Evolutionary conservation across 2,113 vertebrate species (phyloP).

Genomic region (Neogale vison): DNA sequence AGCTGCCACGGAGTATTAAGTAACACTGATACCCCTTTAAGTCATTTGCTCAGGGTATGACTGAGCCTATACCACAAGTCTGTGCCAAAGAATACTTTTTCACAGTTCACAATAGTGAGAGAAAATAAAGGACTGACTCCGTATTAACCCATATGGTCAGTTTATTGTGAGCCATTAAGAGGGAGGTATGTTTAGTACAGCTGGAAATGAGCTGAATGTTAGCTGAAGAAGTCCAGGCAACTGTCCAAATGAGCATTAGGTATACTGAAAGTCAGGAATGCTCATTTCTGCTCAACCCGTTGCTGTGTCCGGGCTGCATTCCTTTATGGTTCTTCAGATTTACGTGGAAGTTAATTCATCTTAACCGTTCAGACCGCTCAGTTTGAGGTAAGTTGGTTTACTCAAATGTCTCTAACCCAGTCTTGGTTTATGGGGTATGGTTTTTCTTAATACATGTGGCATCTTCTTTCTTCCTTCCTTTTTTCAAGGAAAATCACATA

Average conservation of each 20-base stretch:
- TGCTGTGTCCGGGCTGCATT: constrained; percentile 66
- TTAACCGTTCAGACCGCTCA: constrained; percentile 51
- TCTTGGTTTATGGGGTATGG: constrained; percentile 56
- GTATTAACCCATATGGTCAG: constrained; percentile 61
- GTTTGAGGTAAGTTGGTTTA: constrained; percentile 51
- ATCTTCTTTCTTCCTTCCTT: background rate
- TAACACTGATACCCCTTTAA: background rate
- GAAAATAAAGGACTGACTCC: constrained; percentile 25
- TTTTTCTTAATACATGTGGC: background rate
- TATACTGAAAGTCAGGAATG: constrained; percentile 30
- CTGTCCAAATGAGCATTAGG: constrained; percentile 71
- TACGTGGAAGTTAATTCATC: constrained; percentile 72
- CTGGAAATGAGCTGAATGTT: constrained; percentile 69
- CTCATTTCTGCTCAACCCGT: constrained; percentile 69
- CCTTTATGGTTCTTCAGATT: constrained; percentile 70
- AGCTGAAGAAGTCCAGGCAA: constrained; percentile 73
- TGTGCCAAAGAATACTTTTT: constrained; percentile 23
- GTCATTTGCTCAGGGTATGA: background rate
- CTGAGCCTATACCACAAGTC: background rate
- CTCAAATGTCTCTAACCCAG: constrained; percentile 61
- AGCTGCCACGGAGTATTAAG: background rate
- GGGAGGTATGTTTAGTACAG: constrained; percentile 61
- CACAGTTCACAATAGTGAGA: background rate
- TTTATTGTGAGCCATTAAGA: constrained; percentile 39
- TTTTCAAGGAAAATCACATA: background rate